Percentiles rank a stretch among this genome's conserved stretches.
These are phyloP conservation scores for Hyposoter dolosus DNA, from an alignment of 2,888 invertebrate genomes.

Conservation along the genomic window DNA sequence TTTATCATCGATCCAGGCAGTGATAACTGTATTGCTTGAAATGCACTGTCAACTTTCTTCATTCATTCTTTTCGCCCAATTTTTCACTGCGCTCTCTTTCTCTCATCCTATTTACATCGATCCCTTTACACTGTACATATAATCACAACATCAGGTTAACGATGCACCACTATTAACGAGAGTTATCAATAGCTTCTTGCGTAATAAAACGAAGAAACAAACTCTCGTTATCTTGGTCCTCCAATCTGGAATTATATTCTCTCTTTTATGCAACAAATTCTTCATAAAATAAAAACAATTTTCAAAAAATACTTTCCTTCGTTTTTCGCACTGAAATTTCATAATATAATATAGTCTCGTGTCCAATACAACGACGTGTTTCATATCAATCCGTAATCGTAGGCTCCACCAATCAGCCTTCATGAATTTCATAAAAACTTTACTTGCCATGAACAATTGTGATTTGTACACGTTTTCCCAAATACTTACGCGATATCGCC, in stretches of 20 bases:
- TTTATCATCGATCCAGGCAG: slow-evolving; percentile 76
- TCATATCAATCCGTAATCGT: slow-evolving; percentile 36
- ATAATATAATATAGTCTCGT: slow-evolving; percentile 23
- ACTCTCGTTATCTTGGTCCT: slow-evolving; percentile 28
- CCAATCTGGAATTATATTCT: slow-evolving; percentile 39
- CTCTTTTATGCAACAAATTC: slow-evolving; percentile 32
- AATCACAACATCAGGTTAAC: slow-evolving; percentile 68
- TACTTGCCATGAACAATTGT: background rate
- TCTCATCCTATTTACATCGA: slow-evolving; percentile 77
- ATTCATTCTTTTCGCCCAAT: slow-evolving; percentile 40
- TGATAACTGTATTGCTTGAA: slow-evolving; percentile 74
- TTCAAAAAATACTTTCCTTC: slow-evolving; percentile 36
- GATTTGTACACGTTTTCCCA: slow-evolving; percentile 20
- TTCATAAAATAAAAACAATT: slow-evolving; percentile 34
- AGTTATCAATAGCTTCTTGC: slow-evolving; percentile 26
- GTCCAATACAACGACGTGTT: background rate
- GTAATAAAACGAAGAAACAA: slow-evolving; percentile 11
- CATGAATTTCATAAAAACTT: slow-evolving; percentile 9
- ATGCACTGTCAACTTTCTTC: slow-evolving; percentile 55
- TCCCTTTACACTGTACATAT: slow-evolving; percentile 80
- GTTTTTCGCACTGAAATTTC: slow-evolving; percentile 38
- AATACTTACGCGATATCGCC: background rate
- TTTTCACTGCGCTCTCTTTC: slow-evolving; percentile 40
- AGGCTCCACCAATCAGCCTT: slow-evolving; percentile 16
- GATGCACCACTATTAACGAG: slow-evolving; percentile 51